These are phyloP conservation scores for Hylaea fasciaria DNA, from an alignment of 2,888 invertebrate genomes.

Conservation along the genomic window DNA sequence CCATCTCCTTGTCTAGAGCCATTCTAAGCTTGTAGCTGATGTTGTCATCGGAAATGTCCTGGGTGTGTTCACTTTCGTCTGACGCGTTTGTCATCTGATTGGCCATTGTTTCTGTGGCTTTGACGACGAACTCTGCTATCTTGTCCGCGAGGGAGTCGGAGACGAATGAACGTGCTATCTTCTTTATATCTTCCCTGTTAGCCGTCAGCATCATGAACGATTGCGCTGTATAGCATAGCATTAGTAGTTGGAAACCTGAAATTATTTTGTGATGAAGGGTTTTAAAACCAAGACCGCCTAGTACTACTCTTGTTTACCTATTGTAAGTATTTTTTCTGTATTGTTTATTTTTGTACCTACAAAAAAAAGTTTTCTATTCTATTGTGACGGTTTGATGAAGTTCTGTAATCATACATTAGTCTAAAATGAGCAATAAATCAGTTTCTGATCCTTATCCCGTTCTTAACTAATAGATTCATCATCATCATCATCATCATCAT, in stretches of 20 bases:
- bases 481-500: too few relatives aligned
- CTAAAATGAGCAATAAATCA: too few relatives aligned
- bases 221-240: slow-evolving; percentile 44
- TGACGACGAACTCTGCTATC: slow-evolving; percentile 53
- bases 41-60: slow-evolving; percentile 5
- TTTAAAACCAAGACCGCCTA: too few relatives aligned
- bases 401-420: too few relatives aligned
- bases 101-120: slow-evolving; percentile 21
- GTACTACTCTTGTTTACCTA: too few relatives aligned
- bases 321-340: too few relatives aligned
- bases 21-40: background rate
- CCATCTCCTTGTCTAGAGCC: background rate
- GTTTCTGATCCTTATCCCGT: too few relatives aligned
- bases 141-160: slow-evolving; percentile 59
- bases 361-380: too few relatives aligned
- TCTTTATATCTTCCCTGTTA: slow-evolving; percentile 65
- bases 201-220: slow-evolving; percentile 65
- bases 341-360: too few relatives aligned
- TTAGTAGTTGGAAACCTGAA: slow-evolving; percentile 57
- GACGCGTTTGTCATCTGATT: background rate
- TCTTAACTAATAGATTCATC: too few relatives aligned
- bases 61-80: background rate
- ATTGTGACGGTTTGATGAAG: too few relatives aligned
- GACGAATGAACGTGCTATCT: slow-evolving; percentile 63
- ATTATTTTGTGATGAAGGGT: too few relatives aligned